A percentile compares a stretch with the other conserved stretches of the same genome.
phyloP scores from a whole-genome alignment of 37 sponge, comb jelly and placozoan genomes.

The Corticium candelabrum region DNA sequence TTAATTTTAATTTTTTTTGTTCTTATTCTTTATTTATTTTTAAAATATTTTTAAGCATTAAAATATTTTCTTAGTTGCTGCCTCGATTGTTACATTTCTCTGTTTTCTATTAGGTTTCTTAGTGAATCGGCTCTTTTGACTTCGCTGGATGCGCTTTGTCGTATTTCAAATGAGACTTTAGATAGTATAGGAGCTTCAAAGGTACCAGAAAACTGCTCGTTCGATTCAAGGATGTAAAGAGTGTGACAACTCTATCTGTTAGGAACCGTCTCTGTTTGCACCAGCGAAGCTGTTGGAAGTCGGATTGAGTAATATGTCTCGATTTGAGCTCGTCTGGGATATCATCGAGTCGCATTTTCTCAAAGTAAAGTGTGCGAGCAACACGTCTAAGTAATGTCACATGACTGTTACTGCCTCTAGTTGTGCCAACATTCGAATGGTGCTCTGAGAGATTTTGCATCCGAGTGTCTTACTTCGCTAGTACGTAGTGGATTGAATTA shows the following conservation, averaged over 20 bases:
- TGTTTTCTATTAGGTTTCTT: too few species aligned
- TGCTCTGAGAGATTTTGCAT: constrained; percentile 35
- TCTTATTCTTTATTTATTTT: too few species aligned
- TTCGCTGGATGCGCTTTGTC: background rate
- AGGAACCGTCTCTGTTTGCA: constrained; percentile 64
- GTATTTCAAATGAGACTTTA: background rate
- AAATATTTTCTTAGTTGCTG: too few species aligned
- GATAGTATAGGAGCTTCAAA: background rate
- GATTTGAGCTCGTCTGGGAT: constrained; percentile 53
- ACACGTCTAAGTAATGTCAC: background rate
- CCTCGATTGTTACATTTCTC: too few species aligned
- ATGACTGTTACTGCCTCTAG: constrained; percentile 7
- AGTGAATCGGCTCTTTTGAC: background rate
- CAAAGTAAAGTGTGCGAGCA: constrained; percentile 20
- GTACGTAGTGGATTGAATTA: constrained; percentile 28
- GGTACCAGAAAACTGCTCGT: background rate
- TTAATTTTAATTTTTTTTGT: too few species aligned
- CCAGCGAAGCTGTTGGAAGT: constrained; percentile 56
- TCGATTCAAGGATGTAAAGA: background rate
- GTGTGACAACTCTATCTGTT: background rate
- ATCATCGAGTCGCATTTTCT: constrained; percentile 45
- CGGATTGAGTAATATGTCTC: constrained; percentile 35
- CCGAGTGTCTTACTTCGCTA: constrained; percentile 35
- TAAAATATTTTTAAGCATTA: too few species aligned
- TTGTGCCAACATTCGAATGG: constrained; percentile 25